Percentiles rank a stretch among this genome's conserved stretches.
phyloP scores from a whole-genome alignment of 2,888 invertebrate species.

The Thera britannica region DNA sequence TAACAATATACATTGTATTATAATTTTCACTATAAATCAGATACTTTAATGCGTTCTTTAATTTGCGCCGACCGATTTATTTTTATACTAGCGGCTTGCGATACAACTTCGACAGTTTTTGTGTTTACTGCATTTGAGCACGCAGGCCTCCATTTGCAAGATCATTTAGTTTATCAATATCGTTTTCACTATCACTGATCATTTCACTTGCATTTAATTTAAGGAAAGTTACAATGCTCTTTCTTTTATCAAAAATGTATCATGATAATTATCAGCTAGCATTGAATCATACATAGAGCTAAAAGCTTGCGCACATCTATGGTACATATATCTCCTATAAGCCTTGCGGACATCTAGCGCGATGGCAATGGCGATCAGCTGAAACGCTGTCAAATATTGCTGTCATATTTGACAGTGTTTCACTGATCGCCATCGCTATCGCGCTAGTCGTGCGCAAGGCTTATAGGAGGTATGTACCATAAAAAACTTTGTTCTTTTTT shows the following conservation, averaged over 20 bases:
- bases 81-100: constrained; percentile 55
- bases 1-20: constrained; percentile 70
- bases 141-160: constrained; percentile 43
- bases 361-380: no score
- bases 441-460: no score
- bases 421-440: no score
- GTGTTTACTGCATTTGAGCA: constrained; percentile 56
- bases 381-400: no score
- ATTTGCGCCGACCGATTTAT: constrained; percentile 65
- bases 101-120: constrained; percentile 52
- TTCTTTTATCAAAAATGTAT: not conserved
- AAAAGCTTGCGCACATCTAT: not conserved
- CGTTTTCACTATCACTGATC: not conserved
- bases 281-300: not conserved
- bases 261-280: no score
- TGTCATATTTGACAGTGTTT: no score
- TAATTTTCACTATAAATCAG: constrained; percentile 73
- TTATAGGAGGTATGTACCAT: no score
- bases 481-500: no score
- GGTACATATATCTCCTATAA: no score
- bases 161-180: constrained; percentile 31
- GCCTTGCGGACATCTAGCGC: no score
- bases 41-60: constrained; percentile 66
- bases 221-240: not conserved
- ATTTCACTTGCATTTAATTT: not conserved